Base-by-base conservation (phyloP, 2,113 vertebrate genomes). In the Cochlearius cochlearius region DNA sequence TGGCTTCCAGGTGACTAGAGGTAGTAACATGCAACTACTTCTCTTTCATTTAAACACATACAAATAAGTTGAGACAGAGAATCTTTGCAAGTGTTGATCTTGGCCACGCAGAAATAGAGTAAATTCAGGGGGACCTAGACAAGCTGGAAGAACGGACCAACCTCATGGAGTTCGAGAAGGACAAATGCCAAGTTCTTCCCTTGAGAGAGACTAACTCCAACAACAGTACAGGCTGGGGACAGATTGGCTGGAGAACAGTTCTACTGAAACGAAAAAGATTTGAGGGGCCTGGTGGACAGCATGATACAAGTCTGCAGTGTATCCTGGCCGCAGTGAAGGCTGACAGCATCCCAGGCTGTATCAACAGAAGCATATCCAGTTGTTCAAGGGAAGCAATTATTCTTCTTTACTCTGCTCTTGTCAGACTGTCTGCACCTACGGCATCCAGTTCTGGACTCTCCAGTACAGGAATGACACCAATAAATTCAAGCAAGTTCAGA, bases 231-330 rank as follows among this genome's bases (percentile, higher is more conserved):
- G 41, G 8, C 6, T 73, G 7, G 10, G 30, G 30, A 30, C 50
- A n/a, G 32, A 22, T 10, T 39, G 20, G 36, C 36, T 80, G 36
- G 17, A 62, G 3, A 86, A 63, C 3, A 32, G 32, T 56, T 58
- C n/a, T 63, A 6, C 23, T 39, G 17, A 43, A 83, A 29, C 69
- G n/a, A 25, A 72, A 50, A 56, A 8, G 11, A 50, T 29, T 34
- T 53, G 53, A 68, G 13, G 5, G 4, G 23, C 12, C 11, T 63
- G 18, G 49, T 32, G 21, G 41, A 20, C 55, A 50, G 19, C 14
- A 85, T 1, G 0, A 11, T 15, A 26, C 25, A 27, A 10, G 2
- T 21, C 26, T 32, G 60, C 53, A 26, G 36, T 2, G 3, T 20
- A 23, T 18, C 32, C 47, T 50, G 32, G 32, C n/a, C 85, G 55